These are phyloP conservation scores for Hycleus phaleratus DNA, from an alignment of 1,140 invertebrate species.

Conservation along the genomic window DNA sequence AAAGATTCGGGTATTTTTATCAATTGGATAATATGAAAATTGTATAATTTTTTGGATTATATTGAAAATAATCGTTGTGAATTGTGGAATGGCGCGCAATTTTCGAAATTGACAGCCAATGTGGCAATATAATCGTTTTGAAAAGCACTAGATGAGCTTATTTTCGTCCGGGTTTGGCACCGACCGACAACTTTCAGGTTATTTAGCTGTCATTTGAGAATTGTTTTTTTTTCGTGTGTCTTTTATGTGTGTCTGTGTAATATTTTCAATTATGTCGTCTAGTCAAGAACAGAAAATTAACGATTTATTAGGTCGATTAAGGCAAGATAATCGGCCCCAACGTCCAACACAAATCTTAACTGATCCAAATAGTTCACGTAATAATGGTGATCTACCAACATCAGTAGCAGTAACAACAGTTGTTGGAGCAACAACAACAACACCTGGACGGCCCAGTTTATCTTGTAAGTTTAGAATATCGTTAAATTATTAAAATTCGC, in stretches of 20 bases:
- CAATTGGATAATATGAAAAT: too few relatives aligned
- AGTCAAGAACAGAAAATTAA: constrained; percentile 34
- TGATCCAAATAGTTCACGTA: constrained; percentile 18
- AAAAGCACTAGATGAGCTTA: too few relatives aligned
- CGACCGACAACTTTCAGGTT: too few relatives aligned
- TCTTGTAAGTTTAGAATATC: constrained; percentile 20
- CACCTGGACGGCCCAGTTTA: constrained; percentile 21
- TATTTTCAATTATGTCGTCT: constrained; percentile 22
- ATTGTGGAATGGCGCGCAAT: too few relatives aligned
- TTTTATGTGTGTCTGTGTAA: neutral
- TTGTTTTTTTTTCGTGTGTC: too few relatives aligned
- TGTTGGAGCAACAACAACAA: neutral
- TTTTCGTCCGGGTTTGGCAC: too few relatives aligned
- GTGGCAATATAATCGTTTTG: too few relatives aligned
- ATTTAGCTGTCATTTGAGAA: too few relatives aligned
- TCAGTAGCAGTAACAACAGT: neutral
- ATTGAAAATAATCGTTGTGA: too few relatives aligned
- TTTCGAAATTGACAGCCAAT: too few relatives aligned
- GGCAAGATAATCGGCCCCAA: constrained; percentile 20
- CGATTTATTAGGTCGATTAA: constrained; percentile 29
- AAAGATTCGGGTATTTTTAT: too few relatives aligned
- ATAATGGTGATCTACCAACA: constrained; percentile 19
- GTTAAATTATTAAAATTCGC: neutral
- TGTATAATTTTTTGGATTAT: too few relatives aligned
- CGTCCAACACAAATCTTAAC: constrained; percentile 16